These are phyloP conservation scores for Acleris emargana DNA, from an alignment of 2,888 invertebrate genomes.

Conservation along the genomic window DNA sequence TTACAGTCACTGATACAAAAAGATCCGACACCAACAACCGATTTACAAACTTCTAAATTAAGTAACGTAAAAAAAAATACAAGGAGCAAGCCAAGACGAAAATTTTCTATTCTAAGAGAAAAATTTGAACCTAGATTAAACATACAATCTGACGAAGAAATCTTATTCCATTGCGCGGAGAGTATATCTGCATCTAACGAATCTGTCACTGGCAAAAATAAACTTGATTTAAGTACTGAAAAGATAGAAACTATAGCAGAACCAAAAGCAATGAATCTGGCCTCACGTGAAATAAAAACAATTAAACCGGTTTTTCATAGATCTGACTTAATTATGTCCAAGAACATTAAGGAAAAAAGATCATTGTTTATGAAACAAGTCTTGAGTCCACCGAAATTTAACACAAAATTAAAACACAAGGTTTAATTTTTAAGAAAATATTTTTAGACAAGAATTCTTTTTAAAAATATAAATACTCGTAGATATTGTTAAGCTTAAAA, in stretches of 20 bases:
- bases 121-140: slow-evolving; percentile 80
- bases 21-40: slow-evolving; percentile 57
- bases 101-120: slow-evolving; percentile 84
- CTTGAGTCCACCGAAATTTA: slow-evolving; percentile 82
- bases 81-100: slow-evolving; percentile 78
- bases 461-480: slow-evolving; percentile 13
- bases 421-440: slow-evolving; percentile 45
- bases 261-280: slow-evolving; percentile 49
- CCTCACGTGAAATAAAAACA: slow-evolving; percentile 39
- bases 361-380: slow-evolving; percentile 84
- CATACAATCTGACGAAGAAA: slow-evolving; percentile 75
- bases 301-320: slow-evolving; percentile 30
- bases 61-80: slow-evolving; percentile 69
- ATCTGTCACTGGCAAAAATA: slow-evolving; percentile 56
- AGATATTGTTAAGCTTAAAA: slow-evolving; percentile 32
- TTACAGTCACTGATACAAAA: slow-evolving; percentile 76
- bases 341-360: slow-evolving; percentile 78
- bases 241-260: slow-evolving; percentile 41
- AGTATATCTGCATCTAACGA: slow-evolving; percentile 56
- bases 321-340: slow-evolving; percentile 49
- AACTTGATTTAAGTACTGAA: slow-evolving; percentile 48
- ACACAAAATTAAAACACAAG: slow-evolving; percentile 73
- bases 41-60: slow-evolving; percentile 57
- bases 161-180: slow-evolving; percentile 68
- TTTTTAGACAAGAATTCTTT: not conserved